Base-by-base conservation (phyloP, 2,888 invertebrate species). In the Allolobophora icterica region DNA sequence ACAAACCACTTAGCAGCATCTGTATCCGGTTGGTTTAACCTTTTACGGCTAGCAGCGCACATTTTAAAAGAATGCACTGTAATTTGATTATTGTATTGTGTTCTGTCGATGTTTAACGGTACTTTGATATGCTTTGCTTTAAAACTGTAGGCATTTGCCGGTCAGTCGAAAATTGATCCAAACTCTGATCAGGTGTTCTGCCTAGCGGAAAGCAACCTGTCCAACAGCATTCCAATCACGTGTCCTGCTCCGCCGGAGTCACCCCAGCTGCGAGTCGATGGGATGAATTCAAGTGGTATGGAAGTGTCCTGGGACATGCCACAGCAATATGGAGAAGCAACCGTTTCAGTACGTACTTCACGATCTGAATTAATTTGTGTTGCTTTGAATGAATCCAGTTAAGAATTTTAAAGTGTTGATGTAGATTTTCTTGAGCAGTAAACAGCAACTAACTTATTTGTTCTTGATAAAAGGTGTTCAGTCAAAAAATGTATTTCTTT, bases 281-380 rank as follows among this genome's bases (percentile, higher is more conserved):
- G 95, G 17, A 94, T 95, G 92, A 94, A 94, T 91, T 93, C 94
- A 8, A 94, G 95, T 45, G 95, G 95, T 8, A 94, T 95, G 90
- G 95, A 95, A 92, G 94, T 95, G 91, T 94, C 94, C 30, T 95
- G 95, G 95, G 94, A 94, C 92, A 94, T 93, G 52, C 95, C 95
- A 3, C 95, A 95, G 91, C 95, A 95, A 92, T 94, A 93, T 92
- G 95, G 95, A 21, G 95, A 95, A 92, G 95, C 94, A 24, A 93
- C 92, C n/a, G 94, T 95, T 35, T 95, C 95, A 30, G 95, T 95
- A 93, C 93, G 94, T n/a, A 71, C 30, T 71, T n/a, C n/a, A n/a
- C n/a, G 11, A n/a, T 52, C 71, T 52, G 52, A 30, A n/a, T 71
- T 71, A n/a, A 30, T 71, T 71, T 71, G 52, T 52, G 52, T 52